phyloP scores from a whole-genome alignment of 2,888 invertebrate genomes.

The Nemurella pictetii region DNA sequence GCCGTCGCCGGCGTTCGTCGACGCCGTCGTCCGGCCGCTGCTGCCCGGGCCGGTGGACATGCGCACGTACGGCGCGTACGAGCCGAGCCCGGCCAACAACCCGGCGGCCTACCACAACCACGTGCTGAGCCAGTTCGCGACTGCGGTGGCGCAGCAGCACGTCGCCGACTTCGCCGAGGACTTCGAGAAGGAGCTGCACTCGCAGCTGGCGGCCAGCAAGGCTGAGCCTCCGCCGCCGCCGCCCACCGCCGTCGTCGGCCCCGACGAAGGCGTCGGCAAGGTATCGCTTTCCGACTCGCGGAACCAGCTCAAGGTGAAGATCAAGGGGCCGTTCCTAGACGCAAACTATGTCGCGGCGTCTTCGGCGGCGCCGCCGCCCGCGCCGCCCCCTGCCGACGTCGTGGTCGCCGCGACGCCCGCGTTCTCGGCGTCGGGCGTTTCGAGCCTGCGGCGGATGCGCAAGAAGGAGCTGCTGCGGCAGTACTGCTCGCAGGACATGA shows the following conservation, averaged over 20 bases:
- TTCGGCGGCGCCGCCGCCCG: slow-evolving; percentile 58
- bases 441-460: slow-evolving; percentile 81
- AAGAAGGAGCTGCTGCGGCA: slow-evolving; percentile 86
- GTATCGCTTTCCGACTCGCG: slow-evolving; percentile 78
- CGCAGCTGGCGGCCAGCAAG: slow-evolving; percentile 62
- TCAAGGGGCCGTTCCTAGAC: slow-evolving; percentile 84
- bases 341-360: slow-evolving; percentile 66
- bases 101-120: slow-evolving; percentile 65
- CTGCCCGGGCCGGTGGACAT: slow-evolving; percentile 87
- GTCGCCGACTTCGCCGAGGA: slow-evolving; percentile 58
- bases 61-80: slow-evolving; percentile 75
- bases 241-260: slow-evolving; percentile 54
- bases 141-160: slow-evolving; percentile 39
- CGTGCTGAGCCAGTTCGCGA: slow-evolving; percentile 51
- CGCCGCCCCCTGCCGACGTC: slow-evolving; percentile 52
- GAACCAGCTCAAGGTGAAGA: slow-evolving; percentile 83
- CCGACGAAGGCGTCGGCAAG: slow-evolving; percentile 58
- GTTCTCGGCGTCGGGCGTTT: slow-evolving; percentile 63
- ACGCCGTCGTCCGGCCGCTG: slow-evolving; percentile 52
- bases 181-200: slow-evolving; percentile 74
- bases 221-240: not conserved
- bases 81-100: slow-evolving; percentile 60
- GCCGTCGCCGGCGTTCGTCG: slow-evolving; percentile 42
- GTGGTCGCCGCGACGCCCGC: slow-evolving; percentile 33
- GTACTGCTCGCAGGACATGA: slow-evolving; percentile 84